Evolutionary conservation across 2,113 vertebrate species (phyloP).

Genomic region (Eupsittula cactorum): DNA sequence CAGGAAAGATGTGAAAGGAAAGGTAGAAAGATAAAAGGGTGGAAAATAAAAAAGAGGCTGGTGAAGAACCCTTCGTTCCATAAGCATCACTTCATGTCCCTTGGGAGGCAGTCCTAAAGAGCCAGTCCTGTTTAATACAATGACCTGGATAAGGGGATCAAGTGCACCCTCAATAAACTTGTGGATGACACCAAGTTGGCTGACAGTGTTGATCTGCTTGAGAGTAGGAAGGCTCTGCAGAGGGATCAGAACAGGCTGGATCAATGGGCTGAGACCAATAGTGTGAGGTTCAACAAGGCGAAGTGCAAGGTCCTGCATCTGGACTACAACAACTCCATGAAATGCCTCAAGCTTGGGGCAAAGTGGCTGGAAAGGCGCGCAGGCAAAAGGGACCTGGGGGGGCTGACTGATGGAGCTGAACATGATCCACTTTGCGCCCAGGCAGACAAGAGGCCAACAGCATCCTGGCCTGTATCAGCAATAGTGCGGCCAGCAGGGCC

Average conservation of each 20-base stretch:
- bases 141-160: not conserved
- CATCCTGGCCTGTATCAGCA: not conserved
- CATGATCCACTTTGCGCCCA: no score
- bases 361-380: not conserved
- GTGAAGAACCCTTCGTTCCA: not conserved
- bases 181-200: not conserved
- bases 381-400: not conserved
- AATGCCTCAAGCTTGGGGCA: not conserved
- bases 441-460: no score
- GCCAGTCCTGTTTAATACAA: not conserved
- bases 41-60: not conserved
- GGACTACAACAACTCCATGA: not conserved
- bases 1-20: not conserved
- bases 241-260: not conserved
- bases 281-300: not conserved
- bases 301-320: not conserved
- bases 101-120: not conserved
- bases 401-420: not conserved
- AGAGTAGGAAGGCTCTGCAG: not conserved
- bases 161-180: no score
- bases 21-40: not conserved
- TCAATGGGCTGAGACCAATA: fast-evolving
- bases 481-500: no score
- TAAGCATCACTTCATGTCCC: not conserved
- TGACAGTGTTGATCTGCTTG: not conserved